phyloP scores from a whole-genome alignment of 1,140 invertebrate species.

The Aphelenchoides fujianensis region DNA sequence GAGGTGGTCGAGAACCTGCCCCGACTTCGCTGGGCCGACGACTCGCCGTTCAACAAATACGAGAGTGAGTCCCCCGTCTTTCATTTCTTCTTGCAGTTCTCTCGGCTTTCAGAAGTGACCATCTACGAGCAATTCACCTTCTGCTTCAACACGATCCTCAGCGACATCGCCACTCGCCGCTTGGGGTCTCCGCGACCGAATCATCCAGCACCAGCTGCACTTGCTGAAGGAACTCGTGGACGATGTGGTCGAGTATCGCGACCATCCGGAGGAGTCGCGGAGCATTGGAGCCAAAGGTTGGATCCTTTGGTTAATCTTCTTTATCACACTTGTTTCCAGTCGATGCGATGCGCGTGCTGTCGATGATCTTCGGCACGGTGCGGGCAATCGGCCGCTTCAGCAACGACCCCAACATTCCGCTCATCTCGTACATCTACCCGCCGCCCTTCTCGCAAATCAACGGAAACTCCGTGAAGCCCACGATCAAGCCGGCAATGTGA shows the following conservation, averaged over 20 bases:
- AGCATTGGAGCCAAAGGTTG: conserved; percentile 10
- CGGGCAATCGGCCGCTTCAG: conserved; percentile 45
- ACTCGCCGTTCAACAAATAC: conserved; percentile 50
- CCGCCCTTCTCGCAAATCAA: conserved; percentile 34
- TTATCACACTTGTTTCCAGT: conserved; percentile 39
- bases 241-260: conserved; percentile 27
- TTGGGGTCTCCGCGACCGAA: conserved; percentile 43
- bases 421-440: conserved; percentile 49
- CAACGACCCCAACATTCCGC: conserved; percentile 24
- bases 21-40: conserved; percentile 59
- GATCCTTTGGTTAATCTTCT: conserved; percentile 19
- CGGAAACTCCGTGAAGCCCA: not conserved
- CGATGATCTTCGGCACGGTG: conserved; percentile 53
- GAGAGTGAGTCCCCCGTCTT: conserved; percentile 47
- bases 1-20: conserved; percentile 41
- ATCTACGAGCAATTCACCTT: conserved; percentile 61
- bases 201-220: conserved; percentile 52
- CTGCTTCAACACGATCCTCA: conserved; percentile 59
- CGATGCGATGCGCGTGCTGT: conserved; percentile 52
- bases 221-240: conserved; percentile 41
- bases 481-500: conserved; percentile 7
- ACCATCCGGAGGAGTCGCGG: conserved; percentile 14
- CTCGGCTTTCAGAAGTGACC: conserved; percentile 53
- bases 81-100: conserved; percentile 11
- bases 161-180: conserved; percentile 57